A percentile compares a stretch with the other conserved stretches of the same genome.
phyloP scores from a whole-genome alignment of 1,140 invertebrate species.

The Hesperophylax magnus region DNA sequence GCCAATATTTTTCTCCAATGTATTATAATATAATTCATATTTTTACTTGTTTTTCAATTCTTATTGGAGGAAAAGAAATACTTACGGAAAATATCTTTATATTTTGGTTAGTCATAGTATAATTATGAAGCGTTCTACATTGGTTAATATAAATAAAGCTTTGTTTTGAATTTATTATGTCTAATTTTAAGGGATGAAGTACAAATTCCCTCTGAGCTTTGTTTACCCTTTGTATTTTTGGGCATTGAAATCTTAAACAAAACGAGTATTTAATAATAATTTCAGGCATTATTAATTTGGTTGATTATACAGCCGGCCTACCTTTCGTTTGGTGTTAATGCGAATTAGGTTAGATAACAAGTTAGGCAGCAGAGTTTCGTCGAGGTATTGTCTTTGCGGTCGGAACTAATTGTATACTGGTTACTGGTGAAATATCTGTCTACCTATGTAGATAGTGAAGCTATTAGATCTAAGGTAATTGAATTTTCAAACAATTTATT shows the following conservation, averaged over 20 bases:
- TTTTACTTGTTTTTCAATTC: not conserved
- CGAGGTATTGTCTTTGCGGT: not conserved
- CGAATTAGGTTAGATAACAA: not conserved
- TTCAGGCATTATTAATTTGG: constrained; percentile 3
- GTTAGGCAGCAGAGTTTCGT: not conserved
- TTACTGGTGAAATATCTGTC: no score
- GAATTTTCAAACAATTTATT: no score
- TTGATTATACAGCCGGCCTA: not conserved
- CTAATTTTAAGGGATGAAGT: constrained; percentile 1
- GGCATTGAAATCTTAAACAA: constrained; percentile 17
- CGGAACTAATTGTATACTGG: not conserved
- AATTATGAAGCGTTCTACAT: not conserved
- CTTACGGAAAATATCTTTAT: not conserved
- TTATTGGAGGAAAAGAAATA: not conserved
- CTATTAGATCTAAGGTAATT: no score
- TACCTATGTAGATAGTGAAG: no score
- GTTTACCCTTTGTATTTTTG: constrained; percentile 6
- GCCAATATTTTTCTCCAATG: no score
- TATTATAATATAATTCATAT: no score
- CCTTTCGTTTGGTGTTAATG: not conserved
- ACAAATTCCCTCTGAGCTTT: not conserved
- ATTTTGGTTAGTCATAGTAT: not conserved
- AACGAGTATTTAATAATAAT: constrained; percentile 21
- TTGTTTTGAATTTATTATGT: constrained; percentile 9
- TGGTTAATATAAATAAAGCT: not conserved